Evolutionary conservation across 2,113 vertebrate genomes (phyloP).

Genomic region (Aleadryas rufinucha): DNA sequence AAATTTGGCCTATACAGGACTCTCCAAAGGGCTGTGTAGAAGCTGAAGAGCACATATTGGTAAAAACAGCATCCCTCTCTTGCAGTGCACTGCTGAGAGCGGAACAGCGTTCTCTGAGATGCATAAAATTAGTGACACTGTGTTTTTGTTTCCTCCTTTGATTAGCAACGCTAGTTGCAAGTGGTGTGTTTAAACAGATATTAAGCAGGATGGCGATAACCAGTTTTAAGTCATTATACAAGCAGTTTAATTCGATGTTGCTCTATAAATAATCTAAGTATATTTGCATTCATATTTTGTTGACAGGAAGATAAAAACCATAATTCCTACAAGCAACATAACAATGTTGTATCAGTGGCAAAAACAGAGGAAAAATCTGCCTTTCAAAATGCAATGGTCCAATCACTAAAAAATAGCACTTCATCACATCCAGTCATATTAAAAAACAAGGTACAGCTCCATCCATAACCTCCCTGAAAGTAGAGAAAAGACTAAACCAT

Average conservation of each 20-base stretch:
- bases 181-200: conserved; percentile 54
- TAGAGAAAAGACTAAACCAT: background rate
- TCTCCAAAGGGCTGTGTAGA: background rate
- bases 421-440: background rate
- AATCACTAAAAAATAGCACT: conserved; percentile 8
- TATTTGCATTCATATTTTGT: conserved; percentile 70
- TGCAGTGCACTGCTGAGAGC: background rate
- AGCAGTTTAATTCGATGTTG: conserved; percentile 72
- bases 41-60: background rate
- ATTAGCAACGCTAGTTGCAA: conserved; percentile 41
- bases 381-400: conserved; percentile 5
- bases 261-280: conserved; percentile 63
- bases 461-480: background rate
- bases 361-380: background rate
- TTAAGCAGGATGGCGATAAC: conserved; percentile 52
- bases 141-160: conserved; percentile 41
- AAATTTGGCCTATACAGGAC: background rate
- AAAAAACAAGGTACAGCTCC: background rate
- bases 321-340: conserved; percentile 60
- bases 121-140: conserved; percentile 30
- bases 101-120: background rate
- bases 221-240: conserved; percentile 62
- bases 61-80: background rate
- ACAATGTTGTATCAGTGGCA: conserved; percentile 48
- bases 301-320: conserved; percentile 51